These are phyloP conservation scores for Trilocha varians DNA, from an alignment of 2,888 invertebrate genomes.

Conservation along the genomic window DNA sequence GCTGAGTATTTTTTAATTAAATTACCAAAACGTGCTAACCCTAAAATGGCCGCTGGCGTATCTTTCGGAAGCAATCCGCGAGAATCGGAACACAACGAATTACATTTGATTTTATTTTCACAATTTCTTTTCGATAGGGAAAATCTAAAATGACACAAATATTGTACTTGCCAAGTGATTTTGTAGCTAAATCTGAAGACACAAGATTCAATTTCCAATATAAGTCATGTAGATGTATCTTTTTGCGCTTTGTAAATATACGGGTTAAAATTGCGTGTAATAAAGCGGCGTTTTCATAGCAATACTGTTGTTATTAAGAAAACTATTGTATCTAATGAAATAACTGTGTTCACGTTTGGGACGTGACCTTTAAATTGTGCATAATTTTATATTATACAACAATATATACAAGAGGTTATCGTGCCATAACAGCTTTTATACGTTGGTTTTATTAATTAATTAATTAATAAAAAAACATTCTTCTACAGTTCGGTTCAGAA, in stretches of 20 bases:
- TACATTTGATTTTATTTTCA: conserved; percentile 65
- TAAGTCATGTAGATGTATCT: conserved; percentile 8
- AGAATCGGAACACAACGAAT: conserved; percentile 58
- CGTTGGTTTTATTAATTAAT: too few relatives aligned
- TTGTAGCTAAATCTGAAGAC: conserved; percentile 1
- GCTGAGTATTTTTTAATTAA: conserved; percentile 5
- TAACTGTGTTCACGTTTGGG: too few relatives aligned
- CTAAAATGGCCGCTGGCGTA: background rate
- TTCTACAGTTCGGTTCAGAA: too few relatives aligned
- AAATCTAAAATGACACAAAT: conserved; percentile 18
- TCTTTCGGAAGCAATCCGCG: conserved; percentile 17
- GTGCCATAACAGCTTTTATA: too few relatives aligned
- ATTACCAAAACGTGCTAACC: background rate
- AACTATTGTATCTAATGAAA: background rate
- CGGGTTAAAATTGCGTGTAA: conserved; percentile 7
- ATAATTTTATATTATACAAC: too few relatives aligned
- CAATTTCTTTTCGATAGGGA: conserved; percentile 54
- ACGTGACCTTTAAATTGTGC: too few relatives aligned
- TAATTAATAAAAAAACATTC: too few relatives aligned
- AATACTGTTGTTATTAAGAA: background rate
- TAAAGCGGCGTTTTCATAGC: background rate
- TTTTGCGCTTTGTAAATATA: conserved; percentile 27
- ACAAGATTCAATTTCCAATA: conserved; percentile 9
- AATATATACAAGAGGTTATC: too few relatives aligned
- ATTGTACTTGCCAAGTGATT: background rate